Conservation (phyloP, 1,140 invertebrate species). For the Coelopa frigida region DNA sequence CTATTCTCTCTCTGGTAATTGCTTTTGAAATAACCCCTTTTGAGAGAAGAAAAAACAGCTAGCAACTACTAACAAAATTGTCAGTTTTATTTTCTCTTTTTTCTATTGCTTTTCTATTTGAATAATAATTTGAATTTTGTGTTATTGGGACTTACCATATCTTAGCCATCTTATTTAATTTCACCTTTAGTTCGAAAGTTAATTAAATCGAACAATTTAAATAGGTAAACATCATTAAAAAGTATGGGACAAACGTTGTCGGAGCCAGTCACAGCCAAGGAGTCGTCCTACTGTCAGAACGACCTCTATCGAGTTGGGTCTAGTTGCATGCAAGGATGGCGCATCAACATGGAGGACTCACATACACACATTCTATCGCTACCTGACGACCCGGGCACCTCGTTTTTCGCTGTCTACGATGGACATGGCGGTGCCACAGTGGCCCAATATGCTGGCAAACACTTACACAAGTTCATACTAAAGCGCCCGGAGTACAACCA, state of each 20-base stretch:
- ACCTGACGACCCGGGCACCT: conserved; percentile 83
- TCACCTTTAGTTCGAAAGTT: no score
- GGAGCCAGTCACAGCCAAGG: conserved; percentile 88
- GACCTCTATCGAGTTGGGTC: conserved; percentile 67
- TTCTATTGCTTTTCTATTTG: no score
- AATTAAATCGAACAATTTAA: no score
- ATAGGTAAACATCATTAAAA: no score
- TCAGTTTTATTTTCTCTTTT: no score
- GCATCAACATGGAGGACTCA: conserved; percentile 97
- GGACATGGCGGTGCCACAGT: conserved; percentile 66
- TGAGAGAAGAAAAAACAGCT: no score
- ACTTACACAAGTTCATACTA: conserved; percentile 83
- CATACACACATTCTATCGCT: conserved; percentile 90
- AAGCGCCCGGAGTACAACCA: conserved; percentile 61
- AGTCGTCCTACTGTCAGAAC: conserved; percentile 75
- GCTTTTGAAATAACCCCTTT: no score
- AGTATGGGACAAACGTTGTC: conserved; percentile 91
- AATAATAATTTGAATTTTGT: no score
- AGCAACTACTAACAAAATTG: no score
- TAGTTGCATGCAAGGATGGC: conserved; percentile 98
- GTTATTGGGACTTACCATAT: no score
- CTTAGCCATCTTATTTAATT: no score
- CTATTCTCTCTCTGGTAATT: no score
- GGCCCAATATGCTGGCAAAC: conserved; percentile 87
- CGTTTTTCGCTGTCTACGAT: conserved; percentile 94